Percentiles rank a stretch among this genome's conserved stretches.
These are phyloP conservation scores for Electrona antarctica DNA, from an alignment of 2,113 vertebrate species.

Conservation along the genomic window DNA sequence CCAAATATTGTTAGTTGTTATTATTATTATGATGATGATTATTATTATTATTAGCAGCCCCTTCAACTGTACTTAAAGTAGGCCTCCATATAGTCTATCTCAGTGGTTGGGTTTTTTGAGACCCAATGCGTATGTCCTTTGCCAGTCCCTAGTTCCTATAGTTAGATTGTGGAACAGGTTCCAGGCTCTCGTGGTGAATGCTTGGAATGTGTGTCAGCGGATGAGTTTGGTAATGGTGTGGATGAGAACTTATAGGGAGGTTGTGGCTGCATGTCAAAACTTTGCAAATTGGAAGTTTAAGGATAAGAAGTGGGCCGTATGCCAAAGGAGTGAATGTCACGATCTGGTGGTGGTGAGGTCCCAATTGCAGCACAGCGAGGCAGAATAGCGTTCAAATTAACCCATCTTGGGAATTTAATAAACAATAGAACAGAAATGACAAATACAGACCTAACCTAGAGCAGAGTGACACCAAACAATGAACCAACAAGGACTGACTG, in stretches of 20 bases:
- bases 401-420: too few relatives aligned
- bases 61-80: background rate
- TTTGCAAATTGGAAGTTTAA: too few relatives aligned
- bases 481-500: too few relatives aligned
- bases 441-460: too few relatives aligned
- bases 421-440: too few relatives aligned
- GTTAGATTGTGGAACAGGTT: constrained; percentile 17
- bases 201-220: constrained; percentile 19
- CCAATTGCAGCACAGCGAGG: too few relatives aligned
- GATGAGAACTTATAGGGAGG: constrained; percentile 6
- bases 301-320: too few relatives aligned
- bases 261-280: too few relatives aligned
- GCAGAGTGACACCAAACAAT: too few relatives aligned
- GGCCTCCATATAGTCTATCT: constrained; percentile 38
- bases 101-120: constrained; percentile 51
- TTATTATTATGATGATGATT: constrained; percentile 17
- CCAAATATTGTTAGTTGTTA: constrained; percentile 38
- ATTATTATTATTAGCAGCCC: constrained; percentile 56
- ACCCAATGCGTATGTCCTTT: constrained; percentile 9
- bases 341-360: too few relatives aligned
- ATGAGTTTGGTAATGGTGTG: constrained; percentile 27
- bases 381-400: too few relatives aligned
- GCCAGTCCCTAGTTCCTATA: constrained; percentile 10
- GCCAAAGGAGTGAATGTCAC: too few relatives aligned
- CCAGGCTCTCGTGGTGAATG: constrained; percentile 16